These are phyloP conservation scores for Actinia tenebrosa DNA, from an alignment of 64 coral and sea anemone species.

Conservation along the genomic window DNA sequence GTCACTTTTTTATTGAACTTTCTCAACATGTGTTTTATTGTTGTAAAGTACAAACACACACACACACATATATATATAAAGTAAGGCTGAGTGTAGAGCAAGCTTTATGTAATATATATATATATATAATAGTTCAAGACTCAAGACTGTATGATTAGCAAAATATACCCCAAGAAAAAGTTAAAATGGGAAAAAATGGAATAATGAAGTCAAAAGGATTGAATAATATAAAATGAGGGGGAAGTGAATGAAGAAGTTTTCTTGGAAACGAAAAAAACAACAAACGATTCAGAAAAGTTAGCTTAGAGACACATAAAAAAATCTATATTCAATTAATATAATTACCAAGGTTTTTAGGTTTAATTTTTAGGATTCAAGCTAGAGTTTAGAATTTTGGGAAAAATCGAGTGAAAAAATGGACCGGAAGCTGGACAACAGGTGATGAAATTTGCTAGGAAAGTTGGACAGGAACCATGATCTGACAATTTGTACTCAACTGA, in stretches of 20 bases:
- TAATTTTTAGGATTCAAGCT: background rate
- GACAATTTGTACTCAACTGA: background rate
- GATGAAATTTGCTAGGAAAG: background rate
- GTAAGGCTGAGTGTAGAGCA: too few species aligned
- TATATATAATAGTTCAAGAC: too few species aligned
- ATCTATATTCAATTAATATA: background rate
- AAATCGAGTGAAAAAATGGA: background rate
- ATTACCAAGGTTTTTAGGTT: background rate
- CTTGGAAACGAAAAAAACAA: background rate
- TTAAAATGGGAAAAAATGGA: background rate
- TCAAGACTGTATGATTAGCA: too few species aligned
- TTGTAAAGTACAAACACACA: too few species aligned
- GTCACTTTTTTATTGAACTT: too few species aligned
- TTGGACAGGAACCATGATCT: background rate
- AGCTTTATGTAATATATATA: too few species aligned
- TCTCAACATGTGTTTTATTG: too few species aligned
- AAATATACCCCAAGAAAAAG: background rate
- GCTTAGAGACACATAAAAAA: background rate
- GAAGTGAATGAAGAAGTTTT: background rate
- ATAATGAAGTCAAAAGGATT: background rate
- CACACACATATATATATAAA: too few species aligned
- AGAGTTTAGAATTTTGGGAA: background rate
- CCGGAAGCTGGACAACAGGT: constrained; percentile 8
- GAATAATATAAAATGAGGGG: background rate
- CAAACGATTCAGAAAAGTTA: background rate